A percentile compares a stretch with the other conserved stretches of the same genome.
These are phyloP conservation scores for Ptyas mucosa DNA, from an alignment of 2,113 vertebrate species.

Conservation along the genomic window DNA sequence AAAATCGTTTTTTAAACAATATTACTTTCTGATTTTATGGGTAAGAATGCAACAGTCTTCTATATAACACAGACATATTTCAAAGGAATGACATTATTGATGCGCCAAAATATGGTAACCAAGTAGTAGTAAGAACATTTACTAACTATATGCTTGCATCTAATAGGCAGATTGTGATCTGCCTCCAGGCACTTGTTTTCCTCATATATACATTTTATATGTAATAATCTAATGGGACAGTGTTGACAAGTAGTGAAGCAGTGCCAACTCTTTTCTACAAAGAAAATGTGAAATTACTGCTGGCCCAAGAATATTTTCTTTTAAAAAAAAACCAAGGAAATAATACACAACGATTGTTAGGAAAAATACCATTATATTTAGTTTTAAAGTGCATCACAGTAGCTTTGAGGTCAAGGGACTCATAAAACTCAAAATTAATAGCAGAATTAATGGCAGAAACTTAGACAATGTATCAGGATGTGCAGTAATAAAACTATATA, in stretches of 20 bases:
- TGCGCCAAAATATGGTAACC: not conserved
- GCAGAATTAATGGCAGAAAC: not conserved
- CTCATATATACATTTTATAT: conserved; percentile 5
- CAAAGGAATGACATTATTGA: not conserved
- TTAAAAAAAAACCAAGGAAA: conserved; percentile 45
- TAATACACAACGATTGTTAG: conserved; percentile 1
- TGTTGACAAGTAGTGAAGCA: conserved; percentile 47
- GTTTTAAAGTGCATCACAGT: conserved; percentile 17
- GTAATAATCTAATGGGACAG: conserved; percentile 47
- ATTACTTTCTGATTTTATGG: not conserved
- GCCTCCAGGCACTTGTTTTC: not conserved
- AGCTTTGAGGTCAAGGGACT: conserved; percentile 38
- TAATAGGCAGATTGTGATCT: not conserved
- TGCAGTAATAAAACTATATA: not conserved
- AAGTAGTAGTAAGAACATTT: not conserved
- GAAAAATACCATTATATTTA: conserved; percentile 31
- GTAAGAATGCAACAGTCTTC: not conserved
- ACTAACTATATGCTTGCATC: not conserved
- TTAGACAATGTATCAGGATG: conserved; percentile 26
- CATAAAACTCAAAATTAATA: conserved; percentile 22
- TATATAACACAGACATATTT: not conserved
- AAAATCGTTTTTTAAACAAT: not conserved
- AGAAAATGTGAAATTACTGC: conserved; percentile 41
- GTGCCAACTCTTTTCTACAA: conserved; percentile 39
- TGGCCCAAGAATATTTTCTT: conserved; percentile 42